Base-by-base conservation (phyloP, 2,888 invertebrate species). In the Agonopterix subpropinquella region DNA sequence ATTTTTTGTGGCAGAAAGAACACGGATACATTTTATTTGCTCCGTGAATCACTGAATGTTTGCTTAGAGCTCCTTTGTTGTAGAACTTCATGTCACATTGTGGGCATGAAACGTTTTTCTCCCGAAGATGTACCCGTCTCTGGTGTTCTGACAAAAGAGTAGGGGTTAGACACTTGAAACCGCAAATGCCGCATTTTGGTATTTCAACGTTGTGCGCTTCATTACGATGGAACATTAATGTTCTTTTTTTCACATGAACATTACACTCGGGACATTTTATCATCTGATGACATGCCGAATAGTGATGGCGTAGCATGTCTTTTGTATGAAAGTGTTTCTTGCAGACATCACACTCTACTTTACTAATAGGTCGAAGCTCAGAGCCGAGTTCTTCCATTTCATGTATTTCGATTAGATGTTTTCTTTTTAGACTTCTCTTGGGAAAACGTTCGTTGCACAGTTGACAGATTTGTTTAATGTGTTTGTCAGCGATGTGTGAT, bases 231-330 rank as follows among this genome's bases (percentile, higher is more conserved):
- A n/a, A 4, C n/a, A n/a, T 39, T 11, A 39, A n/a, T n/a, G 10
- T 11, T 7, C 11, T 39, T 11, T 10, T 11, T 39, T n/a, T 39
- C 4, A 39, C 39, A n/a, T 2, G n/a, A 39, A 11, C 39, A 11
- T 10, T n/a, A 39, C 39, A 39, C 5, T 39, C 11, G 11, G 39
- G 10, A 39, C 39, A 39, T 76, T 78, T 85, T 0, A 85, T 53
- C 83, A 82, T 85, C 11, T 11, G 11, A 13, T 86, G 85, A 15
- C 73, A 85, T 8, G 64, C 73, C 47, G 81, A 77, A 0, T 68
- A 76, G 36, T 86, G 85, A 11, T 70, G 77, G 0, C 64, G 46
- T 0, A 85, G 47, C 36, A 80, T 79, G 0, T 68, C 58, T 53
- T 74, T 73, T 0, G 76, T 72, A 53, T 80, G 47, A 42, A 69